Evolutionary conservation across 2,888 invertebrate genomes (phyloP).

Genomic region (Drepanosiphum platanoidis): DNA sequence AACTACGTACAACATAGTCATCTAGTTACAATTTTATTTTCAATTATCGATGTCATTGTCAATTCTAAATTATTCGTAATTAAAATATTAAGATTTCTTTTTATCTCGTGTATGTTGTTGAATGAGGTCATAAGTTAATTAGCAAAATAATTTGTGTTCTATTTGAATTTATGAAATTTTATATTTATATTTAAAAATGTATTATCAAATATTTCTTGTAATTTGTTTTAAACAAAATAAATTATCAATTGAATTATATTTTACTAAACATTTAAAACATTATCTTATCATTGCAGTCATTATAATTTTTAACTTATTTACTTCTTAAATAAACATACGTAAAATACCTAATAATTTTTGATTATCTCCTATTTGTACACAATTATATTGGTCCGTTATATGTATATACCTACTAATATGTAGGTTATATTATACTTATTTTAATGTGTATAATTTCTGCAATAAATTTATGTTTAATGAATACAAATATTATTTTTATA

Average conservation of each 20-base stretch:
- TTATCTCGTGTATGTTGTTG: constrained; percentile 1
- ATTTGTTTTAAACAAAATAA: background rate
- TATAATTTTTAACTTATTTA: background rate
- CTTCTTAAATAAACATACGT: background rate
- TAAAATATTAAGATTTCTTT: background rate
- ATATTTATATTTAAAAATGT: constrained; percentile 3
- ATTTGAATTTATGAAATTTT: background rate
- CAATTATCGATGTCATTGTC: background rate
- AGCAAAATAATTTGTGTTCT: background rate
- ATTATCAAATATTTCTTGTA: background rate
- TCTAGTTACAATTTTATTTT: background rate
- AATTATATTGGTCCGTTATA: background rate
- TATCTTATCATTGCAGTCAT: background rate
- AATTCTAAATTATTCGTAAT: constrained; percentile 12
- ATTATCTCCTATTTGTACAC: background rate
- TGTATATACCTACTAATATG: background rate
- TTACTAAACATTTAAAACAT: background rate
- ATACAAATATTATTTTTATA: constrained; percentile 68
- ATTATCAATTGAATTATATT: background rate
- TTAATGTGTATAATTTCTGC: too few species aligned
- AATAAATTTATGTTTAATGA: constrained; percentile 70
- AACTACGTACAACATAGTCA: background rate
- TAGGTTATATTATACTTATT: background rate
- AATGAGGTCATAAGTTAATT: background rate
- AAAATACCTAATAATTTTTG: background rate